These are phyloP conservation scores for Datnioides undecimradiatus DNA, from an alignment of 2,113 vertebrate species.

Conservation along the genomic window DNA sequence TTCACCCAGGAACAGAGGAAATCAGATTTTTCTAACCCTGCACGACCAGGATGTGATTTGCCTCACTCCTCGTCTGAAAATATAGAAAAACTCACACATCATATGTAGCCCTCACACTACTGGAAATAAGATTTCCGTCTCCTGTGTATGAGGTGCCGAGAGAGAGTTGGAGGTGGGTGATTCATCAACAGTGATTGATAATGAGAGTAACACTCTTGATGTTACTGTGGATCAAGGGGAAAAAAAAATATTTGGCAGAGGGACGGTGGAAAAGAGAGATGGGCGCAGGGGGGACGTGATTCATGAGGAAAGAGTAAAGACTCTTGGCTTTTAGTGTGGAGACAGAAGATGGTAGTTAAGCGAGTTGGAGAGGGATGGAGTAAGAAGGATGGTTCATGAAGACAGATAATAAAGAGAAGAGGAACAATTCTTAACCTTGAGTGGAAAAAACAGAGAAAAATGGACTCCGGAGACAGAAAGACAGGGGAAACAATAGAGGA, in stretches of 20 bases:
- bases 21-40: slow-evolving; percentile 39
- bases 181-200: slow-evolving; percentile 57
- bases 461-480: slow-evolving; percentile 2
- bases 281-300: slow-evolving; percentile 8
- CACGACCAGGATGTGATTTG: slow-evolving; percentile 37
- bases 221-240: slow-evolving; percentile 27
- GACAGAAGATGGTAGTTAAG: slow-evolving; percentile 29
- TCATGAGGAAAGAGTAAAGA: slow-evolving; percentile 34
- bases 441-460: slow-evolving; percentile 13
- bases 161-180: slow-evolving; percentile 31
- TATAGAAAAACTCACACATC: slow-evolving; percentile 58
- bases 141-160: slow-evolving; percentile 6
- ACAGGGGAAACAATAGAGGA: slow-evolving; percentile 22
- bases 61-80: slow-evolving; percentile 28
- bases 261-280: background rate
- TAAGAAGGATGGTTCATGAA: slow-evolving; percentile 20
- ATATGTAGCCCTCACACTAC: slow-evolving; percentile 5
- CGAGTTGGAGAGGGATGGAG: background rate
- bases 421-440: slow-evolving; percentile 12
- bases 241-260: slow-evolving; percentile 36
- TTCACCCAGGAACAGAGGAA: slow-evolving; percentile 14
- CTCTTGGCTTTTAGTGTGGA: slow-evolving; percentile 35
- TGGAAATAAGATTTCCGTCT: slow-evolving; percentile 50
- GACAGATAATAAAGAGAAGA: slow-evolving; percentile 32
- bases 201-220: slow-evolving; percentile 49